These are phyloP conservation scores for Ursus arctos DNA, from an alignment of 2,113 vertebrate species.

Conservation along the genomic window DNA sequence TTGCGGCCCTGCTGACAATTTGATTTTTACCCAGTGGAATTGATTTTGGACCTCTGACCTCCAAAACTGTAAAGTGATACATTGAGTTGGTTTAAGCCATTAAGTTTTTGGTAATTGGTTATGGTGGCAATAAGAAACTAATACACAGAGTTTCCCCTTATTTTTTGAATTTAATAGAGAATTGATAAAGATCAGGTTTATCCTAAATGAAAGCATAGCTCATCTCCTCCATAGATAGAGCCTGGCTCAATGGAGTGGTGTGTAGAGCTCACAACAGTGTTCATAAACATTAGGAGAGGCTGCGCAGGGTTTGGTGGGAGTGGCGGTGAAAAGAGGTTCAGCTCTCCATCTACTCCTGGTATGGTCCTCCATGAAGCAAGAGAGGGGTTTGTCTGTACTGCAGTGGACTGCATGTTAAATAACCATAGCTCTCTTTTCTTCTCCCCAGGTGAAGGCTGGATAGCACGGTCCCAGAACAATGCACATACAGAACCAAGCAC, in stretches of 20 bases:
- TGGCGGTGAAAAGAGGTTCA: not conserved
- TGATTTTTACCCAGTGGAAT: not conserved
- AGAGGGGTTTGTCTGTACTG: not conserved
- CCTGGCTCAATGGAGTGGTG: not conserved
- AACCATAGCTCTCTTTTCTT: not conserved
- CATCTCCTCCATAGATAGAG: not conserved
- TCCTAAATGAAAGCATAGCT: not conserved
- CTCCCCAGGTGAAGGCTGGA: not conserved
- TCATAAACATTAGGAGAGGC: not conserved
- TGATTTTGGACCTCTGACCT: not conserved
- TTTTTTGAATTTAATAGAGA: slow-evolving; percentile 38
- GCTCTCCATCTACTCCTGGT: not conserved
- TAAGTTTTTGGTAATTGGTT: not conserved
- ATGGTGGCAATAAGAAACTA: not conserved
- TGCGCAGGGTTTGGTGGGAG: not conserved
- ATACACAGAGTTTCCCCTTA: not conserved
- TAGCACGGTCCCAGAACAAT: not conserved
- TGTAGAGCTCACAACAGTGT: not conserved
- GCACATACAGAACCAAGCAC: not conserved
- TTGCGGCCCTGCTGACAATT: not conserved
- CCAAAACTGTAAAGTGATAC: not conserved
- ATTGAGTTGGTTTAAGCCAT: not conserved
- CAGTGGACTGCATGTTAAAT: not conserved
- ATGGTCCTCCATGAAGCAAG: not conserved
- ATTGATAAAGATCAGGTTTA: not conserved